A percentile compares a stretch with the other conserved stretches of the same genome.
phyloP scores from a whole-genome alignment of 1,140 invertebrate species.

The Cydia splendana region DNA sequence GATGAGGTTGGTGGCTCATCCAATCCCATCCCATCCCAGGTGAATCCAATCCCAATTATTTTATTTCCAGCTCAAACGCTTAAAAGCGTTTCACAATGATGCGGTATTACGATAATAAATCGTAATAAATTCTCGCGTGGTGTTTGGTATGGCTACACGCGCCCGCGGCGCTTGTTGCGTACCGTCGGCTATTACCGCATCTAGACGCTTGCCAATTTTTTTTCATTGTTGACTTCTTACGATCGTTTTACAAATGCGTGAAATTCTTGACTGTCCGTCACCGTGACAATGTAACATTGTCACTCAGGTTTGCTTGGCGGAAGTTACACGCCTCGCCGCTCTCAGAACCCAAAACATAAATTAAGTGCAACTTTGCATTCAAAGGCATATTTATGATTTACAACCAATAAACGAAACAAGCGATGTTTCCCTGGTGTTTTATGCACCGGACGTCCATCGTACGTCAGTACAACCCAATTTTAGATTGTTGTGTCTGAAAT shows the following conservation, averaged over 20 bases:
- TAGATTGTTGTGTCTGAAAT: conserved; percentile 61
- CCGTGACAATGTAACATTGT: conserved; percentile 45
- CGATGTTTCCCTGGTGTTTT: conserved; percentile 53
- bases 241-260: conserved; percentile 50
- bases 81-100: conserved; percentile 40
- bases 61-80: conserved; percentile 41
- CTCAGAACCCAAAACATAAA: background rate
- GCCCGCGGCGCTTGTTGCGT: conserved; percentile 58
- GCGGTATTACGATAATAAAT: conserved; percentile 49
- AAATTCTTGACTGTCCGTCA: conserved; percentile 59
- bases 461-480: conserved; percentile 62
- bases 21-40: no score
- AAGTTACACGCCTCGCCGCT: conserved; percentile 39
- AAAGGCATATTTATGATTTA: conserved; percentile 41
- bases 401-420: conserved; percentile 43
- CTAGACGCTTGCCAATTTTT: conserved; percentile 66
- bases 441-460: conserved; percentile 48
- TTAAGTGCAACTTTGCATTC: conserved; percentile 1
- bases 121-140: conserved; percentile 59
- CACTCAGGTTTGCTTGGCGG: conserved; percentile 47
- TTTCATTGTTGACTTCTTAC: conserved; percentile 63
- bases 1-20: conserved; percentile 80
- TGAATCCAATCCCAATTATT: conserved; percentile 41
- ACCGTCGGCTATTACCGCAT: conserved; percentile 51
- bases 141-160: conserved; percentile 51